These are phyloP conservation scores for Stegodyphus mimosarum DNA, from an alignment of 1,140 invertebrate genomes.

Conservation along the genomic window DNA sequence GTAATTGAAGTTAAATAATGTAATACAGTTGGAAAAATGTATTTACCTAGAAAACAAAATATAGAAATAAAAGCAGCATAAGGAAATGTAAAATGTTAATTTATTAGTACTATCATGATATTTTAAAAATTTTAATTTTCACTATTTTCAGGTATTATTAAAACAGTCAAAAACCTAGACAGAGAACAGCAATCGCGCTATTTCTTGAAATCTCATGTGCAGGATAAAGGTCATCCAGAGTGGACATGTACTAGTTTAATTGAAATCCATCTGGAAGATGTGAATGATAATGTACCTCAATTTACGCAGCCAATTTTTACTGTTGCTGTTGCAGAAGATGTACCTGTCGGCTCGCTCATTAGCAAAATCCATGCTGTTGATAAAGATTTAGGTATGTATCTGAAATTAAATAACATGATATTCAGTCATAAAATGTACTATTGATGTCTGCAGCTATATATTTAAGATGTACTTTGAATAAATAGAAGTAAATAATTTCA, in stretches of 20 bases:
- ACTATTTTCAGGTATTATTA: slow-evolving; percentile 81
- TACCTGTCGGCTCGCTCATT: slow-evolving; percentile 72
- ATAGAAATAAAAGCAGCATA: no score
- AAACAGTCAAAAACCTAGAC: slow-evolving; percentile 85
- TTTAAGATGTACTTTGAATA: no score
- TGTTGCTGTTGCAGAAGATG: slow-evolving; percentile 80
- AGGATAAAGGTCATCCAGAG: slow-evolving; percentile 47
- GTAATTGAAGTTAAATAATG: no score
- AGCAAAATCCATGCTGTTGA: slow-evolving; percentile 78
- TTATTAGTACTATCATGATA: no score
- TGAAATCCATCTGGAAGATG: slow-evolving; percentile 87
- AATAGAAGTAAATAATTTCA: no score
- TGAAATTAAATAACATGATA: no score
- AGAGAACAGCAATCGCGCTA: slow-evolving; percentile 80
- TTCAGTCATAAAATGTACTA: no score
- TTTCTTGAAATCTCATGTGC: slow-evolving; percentile 78
- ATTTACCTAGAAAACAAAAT: no score
- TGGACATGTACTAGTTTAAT: slow-evolving; percentile 68
- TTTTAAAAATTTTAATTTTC: not conserved
- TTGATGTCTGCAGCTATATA: no score
- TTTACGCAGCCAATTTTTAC: slow-evolving; percentile 76
- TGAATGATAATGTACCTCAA: slow-evolving; percentile 85
- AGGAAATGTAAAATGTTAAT: no score
- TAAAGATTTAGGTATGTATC: slow-evolving; percentile 76
- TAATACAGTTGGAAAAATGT: no score